A percentile compares a stretch with the other conserved stretches of the same genome.
These are phyloP conservation scores for Microtus pennsylvanicus DNA, from an alignment of 2,113 vertebrate species.

Conservation along the genomic window DNA sequence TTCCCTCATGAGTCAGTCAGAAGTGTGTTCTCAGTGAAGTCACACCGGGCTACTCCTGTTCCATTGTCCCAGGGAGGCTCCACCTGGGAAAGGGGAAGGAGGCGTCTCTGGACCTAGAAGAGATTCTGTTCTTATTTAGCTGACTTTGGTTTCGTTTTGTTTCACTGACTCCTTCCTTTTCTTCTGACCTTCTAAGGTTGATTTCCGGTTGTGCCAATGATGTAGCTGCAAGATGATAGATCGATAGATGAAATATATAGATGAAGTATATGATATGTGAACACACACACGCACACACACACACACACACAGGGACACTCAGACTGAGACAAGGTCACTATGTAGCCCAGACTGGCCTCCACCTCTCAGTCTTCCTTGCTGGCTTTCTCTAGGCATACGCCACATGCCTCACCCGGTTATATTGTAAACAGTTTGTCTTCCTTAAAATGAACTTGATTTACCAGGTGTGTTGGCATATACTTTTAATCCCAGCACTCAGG, in stretches of 20 bases:
- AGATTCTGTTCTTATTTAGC: slow-evolving; percentile 34
- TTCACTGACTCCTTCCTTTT: slow-evolving; percentile 18
- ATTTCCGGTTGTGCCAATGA: slow-evolving; percentile 24
- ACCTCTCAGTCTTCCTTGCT: not conserved
- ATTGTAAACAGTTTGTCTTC: slow-evolving; percentile 42
- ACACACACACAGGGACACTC: not conserved
- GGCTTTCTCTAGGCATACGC: not conserved
- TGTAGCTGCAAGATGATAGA: not conserved
- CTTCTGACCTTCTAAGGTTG: not conserved
- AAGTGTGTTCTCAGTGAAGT: not conserved
- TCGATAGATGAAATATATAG: too few species aligned
- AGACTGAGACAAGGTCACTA: too few species aligned
- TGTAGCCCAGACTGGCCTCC: too few species aligned
- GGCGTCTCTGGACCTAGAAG: not conserved
- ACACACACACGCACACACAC: not conserved
- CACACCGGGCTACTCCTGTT: not conserved
- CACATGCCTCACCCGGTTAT: not conserved
- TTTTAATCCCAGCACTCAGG: not conserved
- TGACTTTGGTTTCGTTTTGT: slow-evolving; percentile 43
- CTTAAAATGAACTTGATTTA: slow-evolving; percentile 52
- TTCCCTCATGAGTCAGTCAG: not conserved
- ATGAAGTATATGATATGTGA: not conserved
- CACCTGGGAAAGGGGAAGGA: not conserved
- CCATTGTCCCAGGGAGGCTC: not conserved
- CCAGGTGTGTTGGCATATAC: not conserved